Evolutionary conservation across 2,113 vertebrate species (phyloP).

Genomic region (Lagopus leucura): DNA sequence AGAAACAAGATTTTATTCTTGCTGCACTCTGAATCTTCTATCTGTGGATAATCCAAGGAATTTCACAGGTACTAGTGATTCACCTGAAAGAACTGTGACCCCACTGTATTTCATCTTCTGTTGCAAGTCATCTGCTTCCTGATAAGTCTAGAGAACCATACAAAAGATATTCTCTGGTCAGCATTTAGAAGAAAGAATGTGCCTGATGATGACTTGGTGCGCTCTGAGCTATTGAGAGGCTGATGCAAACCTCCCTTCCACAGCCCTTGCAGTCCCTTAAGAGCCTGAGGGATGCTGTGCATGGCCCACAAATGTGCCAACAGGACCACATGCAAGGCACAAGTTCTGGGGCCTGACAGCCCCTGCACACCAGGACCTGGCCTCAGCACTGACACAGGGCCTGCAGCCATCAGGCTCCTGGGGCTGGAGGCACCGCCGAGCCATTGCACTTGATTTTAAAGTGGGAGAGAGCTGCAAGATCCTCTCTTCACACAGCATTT

Average conservation of each 20-base stretch:
- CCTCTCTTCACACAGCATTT: slow-evolving; percentile 70
- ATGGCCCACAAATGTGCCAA: background rate
- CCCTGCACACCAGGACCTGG: background rate
- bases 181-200: background rate
- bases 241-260: background rate
- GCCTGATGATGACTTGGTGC: accelerated
- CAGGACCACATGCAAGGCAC: background rate
- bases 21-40: background rate
- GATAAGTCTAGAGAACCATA: background rate
- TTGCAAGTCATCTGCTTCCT: background rate
- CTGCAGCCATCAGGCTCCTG: slow-evolving; percentile 56
- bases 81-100: background rate
- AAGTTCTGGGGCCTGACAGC: background rate
- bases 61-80: background rate
- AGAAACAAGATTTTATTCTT: background rate
- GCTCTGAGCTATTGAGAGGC: background rate
- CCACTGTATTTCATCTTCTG: background rate
- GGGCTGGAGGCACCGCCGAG: slow-evolving; percentile 47
- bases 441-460: slow-evolving; percentile 73
- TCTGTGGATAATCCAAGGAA: background rate
- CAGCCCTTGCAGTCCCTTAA: background rate
- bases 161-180: background rate
- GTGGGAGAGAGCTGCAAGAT: slow-evolving; percentile 71
- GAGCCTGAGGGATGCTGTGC: accelerated
- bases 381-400: slow-evolving; percentile 9